A percentile compares a stretch with the other conserved stretches of the same genome.
phyloP scores from a whole-genome alignment of 2,113 vertebrate genomes.

The Lepisosteus osseus region DNA sequence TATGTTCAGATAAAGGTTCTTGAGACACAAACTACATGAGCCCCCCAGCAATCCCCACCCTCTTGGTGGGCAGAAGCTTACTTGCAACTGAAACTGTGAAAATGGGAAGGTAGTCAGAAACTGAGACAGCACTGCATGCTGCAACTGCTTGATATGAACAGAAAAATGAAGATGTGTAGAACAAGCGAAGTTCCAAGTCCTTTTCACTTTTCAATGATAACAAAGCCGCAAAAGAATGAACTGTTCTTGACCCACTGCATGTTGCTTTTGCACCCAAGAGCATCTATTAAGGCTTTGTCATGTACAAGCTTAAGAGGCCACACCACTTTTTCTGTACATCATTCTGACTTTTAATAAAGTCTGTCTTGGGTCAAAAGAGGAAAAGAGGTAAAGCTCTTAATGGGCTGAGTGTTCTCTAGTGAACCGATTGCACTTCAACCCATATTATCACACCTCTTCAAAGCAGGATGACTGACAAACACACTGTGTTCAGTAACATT shows the following conservation, averaged over 20 bases:
- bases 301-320: neutral
- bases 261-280: slow-evolving; percentile 4
- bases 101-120: neutral
- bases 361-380: neutral
- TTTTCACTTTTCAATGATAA: neutral
- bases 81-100: neutral
- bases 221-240: neutral
- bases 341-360: neutral
- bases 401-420: neutral
- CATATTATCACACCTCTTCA: neutral
- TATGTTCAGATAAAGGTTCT: neutral
- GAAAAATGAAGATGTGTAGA: slow-evolving; percentile 4
- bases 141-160: slow-evolving; percentile 17
- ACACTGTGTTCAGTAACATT: slow-evolving; percentile 32
- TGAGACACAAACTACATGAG: neutral
- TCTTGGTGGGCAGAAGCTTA: neutral
- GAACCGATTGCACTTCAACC: neutral
- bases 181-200: slow-evolving; percentile 1
- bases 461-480: slow-evolving; percentile 20
- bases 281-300: slow-evolving; percentile 32
- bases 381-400: neutral
- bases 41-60: neutral
- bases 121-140: slow-evolving; percentile 19
- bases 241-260: neutral
- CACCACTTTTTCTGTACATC: neutral